phyloP scores from a whole-genome alignment of 1,140 invertebrate species.

The Bombus confusus region DNA sequence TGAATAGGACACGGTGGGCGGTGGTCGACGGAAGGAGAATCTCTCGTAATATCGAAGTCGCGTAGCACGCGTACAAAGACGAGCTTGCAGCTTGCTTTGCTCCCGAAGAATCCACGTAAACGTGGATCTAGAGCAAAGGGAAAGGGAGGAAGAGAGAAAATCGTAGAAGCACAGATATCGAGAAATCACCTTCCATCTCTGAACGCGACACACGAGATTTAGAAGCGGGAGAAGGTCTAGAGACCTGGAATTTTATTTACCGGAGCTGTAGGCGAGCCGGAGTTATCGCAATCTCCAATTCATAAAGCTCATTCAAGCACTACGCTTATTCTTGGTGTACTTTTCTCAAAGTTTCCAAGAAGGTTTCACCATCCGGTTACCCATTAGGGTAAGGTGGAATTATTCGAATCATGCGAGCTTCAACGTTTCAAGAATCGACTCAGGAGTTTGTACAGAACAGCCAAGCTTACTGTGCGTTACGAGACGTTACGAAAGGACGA shows the following conservation, averaged over 20 bases:
- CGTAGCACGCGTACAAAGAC: not conserved
- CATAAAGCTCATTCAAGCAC: not conserved
- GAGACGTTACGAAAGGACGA: no score
- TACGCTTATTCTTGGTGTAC: not conserved
- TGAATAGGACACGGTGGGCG: constrained; percentile 20
- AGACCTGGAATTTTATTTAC: not conserved
- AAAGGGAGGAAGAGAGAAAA: not conserved
- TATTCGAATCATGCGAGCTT: no score
- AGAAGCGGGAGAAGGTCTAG: not conserved
- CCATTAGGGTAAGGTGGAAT: no score
- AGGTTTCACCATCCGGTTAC: no score
- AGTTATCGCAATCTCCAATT: not conserved
- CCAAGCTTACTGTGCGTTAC: no score
- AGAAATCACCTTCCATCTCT: constrained; percentile 34
- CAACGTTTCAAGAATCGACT: no score
- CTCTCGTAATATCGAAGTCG: constrained; percentile 28
- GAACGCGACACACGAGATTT: constrained; percentile 5
- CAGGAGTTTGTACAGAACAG: no score
- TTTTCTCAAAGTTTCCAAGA: not conserved
- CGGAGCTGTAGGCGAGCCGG: not conserved
- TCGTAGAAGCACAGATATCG: constrained; percentile 33
- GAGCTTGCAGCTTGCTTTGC: not conserved
- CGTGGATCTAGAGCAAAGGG: not conserved
- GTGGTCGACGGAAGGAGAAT: no score
- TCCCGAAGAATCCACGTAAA: constrained; percentile 18